Evolutionary conservation across 2,797 vertebrate species (phyloP).

Genomic region (Chrysocyon brachyurus): DNA sequence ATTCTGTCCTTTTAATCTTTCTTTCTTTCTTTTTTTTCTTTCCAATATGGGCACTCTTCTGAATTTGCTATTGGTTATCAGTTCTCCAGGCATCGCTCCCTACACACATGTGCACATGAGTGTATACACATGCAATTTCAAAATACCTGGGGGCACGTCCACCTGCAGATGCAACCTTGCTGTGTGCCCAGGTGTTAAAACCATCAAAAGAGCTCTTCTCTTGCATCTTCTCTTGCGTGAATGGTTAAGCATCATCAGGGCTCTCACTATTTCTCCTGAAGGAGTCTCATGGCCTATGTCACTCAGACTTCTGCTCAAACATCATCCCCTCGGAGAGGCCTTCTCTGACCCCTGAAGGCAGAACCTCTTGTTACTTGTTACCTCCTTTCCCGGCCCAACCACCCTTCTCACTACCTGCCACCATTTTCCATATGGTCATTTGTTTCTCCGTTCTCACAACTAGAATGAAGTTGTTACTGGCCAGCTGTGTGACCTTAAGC

Average conservation of each 20-base stretch:
- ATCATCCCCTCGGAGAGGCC: not conserved
- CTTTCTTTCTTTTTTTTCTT: not conserved
- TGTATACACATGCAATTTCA: not conserved
- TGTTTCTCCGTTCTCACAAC: not conserved
- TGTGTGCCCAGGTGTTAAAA: not conserved
- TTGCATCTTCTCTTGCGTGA: not conserved
- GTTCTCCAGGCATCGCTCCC: not conserved
- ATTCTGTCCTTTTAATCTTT: not conserved
- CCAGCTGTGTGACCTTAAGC: not conserved
- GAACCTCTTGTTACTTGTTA: not conserved
- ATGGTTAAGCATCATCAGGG: not conserved
- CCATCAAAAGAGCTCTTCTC: not conserved
- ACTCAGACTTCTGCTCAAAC: not conserved
- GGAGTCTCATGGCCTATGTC: not conserved
- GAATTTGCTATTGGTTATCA: not conserved
- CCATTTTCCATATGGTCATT: too few species aligned
- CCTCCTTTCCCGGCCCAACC: not conserved
- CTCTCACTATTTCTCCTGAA: too few species aligned
- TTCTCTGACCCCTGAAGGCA: not conserved
- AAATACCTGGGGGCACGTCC: not conserved
- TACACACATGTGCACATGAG: not conserved
- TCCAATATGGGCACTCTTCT: not conserved
- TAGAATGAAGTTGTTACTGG: not conserved
- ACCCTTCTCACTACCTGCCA: not conserved
- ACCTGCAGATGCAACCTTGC: not conserved